These are phyloP conservation scores for Pelodytes ibericus DNA, from an alignment of 2,797 vertebrate species.

Conservation along the genomic window DNA sequence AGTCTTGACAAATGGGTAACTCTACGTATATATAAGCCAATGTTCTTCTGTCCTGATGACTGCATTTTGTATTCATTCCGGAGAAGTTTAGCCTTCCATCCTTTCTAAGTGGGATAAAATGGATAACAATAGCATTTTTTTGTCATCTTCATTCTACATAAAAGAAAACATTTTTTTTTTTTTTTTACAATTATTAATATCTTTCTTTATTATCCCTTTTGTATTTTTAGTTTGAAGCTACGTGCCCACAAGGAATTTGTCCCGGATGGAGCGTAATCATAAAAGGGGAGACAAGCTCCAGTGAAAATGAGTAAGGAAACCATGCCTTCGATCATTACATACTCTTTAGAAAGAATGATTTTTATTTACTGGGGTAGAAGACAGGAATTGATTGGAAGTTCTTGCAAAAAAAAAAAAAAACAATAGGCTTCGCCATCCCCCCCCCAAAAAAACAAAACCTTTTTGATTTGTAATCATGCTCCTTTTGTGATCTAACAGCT, in stretches of 20 bases:
- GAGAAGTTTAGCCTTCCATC: too few species aligned
- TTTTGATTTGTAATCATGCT: fast-evolving
- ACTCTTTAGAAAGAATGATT: background rate
- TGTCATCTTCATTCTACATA: too few species aligned
- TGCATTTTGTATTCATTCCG: too few species aligned
- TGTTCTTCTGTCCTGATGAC: too few species aligned
- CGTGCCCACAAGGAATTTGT: conserved; percentile 74
- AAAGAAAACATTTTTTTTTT: too few species aligned
- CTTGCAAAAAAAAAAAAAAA: background rate
- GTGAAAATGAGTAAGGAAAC: conserved; percentile 70
- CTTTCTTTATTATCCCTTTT: background rate
- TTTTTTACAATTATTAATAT: too few species aligned
- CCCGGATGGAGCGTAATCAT: conserved; percentile 76
- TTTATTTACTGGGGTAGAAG: background rate
- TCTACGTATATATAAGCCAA: too few species aligned
- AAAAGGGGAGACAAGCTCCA: conserved; percentile 70
- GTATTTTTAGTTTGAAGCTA: conserved; percentile 73
- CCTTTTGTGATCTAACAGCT: conserved; percentile 62
- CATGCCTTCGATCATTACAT: background rate
- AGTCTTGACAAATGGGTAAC: too few species aligned
- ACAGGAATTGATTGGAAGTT: background rate
- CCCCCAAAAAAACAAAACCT: too few species aligned
- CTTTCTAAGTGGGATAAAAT: too few species aligned
- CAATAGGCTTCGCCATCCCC: too few species aligned
- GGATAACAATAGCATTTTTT: too few species aligned